Percentiles rank a stretch among this genome's conserved stretches.
Conservation (phyloP, 2,797 vertebrate genomes). For the Chaetodon trifasciatus region DNA sequence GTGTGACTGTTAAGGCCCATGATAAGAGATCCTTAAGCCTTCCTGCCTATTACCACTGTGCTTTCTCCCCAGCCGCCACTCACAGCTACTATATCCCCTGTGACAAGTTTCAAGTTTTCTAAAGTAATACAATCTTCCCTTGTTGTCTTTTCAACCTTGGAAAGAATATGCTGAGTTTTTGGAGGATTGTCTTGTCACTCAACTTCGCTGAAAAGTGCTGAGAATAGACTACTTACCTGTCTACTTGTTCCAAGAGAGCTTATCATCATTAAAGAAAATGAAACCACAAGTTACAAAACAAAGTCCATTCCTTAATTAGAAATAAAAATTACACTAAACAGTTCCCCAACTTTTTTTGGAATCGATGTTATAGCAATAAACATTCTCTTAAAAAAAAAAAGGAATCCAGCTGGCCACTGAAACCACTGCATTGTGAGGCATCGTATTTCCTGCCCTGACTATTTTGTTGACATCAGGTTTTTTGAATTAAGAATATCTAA, state of each 20-base stretch:
- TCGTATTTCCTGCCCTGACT: neutral
- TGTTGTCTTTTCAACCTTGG: conserved; percentile 47
- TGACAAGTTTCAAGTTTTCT: conserved; percentile 33
- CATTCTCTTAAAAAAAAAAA: neutral
- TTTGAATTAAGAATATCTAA: neutral
- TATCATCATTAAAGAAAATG: neutral
- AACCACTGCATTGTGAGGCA: too few species aligned
- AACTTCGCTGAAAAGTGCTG: conserved; percentile 3
- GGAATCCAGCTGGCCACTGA: neutral
- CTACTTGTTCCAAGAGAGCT: neutral
- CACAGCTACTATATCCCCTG: conserved; percentile 29
- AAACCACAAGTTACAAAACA: neutral
- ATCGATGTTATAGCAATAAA: neutral
- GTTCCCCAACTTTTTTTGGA: too few species aligned
- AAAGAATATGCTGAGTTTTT: conserved; percentile 18
- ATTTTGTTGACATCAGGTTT: neutral
- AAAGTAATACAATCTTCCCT: conserved; percentile 42
- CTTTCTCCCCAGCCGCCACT: conserved; percentile 34
- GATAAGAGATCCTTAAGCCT: conserved; percentile 56
- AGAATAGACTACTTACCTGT: neutral
- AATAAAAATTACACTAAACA: neutral
- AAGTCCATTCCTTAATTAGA: neutral
- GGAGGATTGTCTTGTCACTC: conserved; percentile 28
- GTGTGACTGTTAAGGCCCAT: conserved; percentile 49
- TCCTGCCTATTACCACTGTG: conserved; percentile 50